phyloP scores from a whole-genome alignment of 1,140 invertebrate genomes.

The Saccostrea cuccullata region DNA sequence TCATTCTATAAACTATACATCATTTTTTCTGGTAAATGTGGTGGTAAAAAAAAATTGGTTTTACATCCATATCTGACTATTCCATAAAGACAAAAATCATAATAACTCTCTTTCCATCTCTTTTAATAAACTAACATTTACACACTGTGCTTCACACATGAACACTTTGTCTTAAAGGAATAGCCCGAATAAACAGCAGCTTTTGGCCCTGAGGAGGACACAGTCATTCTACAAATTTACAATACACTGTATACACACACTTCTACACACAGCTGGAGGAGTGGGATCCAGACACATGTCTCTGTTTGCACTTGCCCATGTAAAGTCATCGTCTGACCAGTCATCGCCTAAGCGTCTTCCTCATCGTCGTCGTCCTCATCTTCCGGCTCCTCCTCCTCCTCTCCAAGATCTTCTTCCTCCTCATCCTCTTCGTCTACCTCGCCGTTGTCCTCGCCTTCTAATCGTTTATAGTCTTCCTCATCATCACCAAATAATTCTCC shows the following conservation, averaged over 20 bases:
- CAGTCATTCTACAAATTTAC: slow-evolving; percentile 31
- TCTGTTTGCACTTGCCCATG: slow-evolving; percentile 3
- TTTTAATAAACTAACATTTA: neutral
- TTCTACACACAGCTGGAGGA: neutral
- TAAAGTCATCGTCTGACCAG: neutral
- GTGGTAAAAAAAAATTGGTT: neutral
- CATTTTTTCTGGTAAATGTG: neutral
- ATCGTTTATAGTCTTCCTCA: slow-evolving; percentile 65
- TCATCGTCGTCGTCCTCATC: slow-evolving; percentile 70
- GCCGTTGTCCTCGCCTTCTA: slow-evolving; percentile 57
- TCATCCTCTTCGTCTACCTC: slow-evolving; percentile 63
- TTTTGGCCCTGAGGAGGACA: neutral
- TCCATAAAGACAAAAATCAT: neutral
- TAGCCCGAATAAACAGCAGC: neutral
- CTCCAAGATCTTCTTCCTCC: slow-evolving; percentile 54
- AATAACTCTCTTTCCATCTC: neutral
- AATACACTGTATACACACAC: neutral
- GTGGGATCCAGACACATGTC: neutral
- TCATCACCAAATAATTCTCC: slow-evolving; percentile 75
- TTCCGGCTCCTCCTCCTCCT: slow-evolving; percentile 57
- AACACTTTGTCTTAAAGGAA: slow-evolving; percentile 33
- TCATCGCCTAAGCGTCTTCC: slow-evolving; percentile 49
- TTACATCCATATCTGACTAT: slow-evolving; percentile 20
- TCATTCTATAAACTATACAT: neutral
- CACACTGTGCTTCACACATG: neutral